Evolutionary conservation across 37 sponge, comb jelly and placozoan genomes (phyloP), one percentile per base, ranked within the genome.

Genomic region (Ephydatia muelleri): DNA sequence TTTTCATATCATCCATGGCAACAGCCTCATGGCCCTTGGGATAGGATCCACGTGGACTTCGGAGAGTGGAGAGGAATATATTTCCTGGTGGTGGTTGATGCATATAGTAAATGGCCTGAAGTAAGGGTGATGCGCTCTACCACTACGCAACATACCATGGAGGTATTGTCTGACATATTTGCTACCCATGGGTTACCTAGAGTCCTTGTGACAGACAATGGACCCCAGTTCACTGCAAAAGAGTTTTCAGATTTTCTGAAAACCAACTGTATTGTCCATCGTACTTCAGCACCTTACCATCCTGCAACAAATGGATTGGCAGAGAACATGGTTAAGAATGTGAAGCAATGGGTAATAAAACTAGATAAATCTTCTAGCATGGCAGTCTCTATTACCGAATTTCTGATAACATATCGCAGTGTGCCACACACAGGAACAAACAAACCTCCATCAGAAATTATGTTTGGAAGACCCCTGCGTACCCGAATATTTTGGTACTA

Each of bases 61-160:
- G 74, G 74, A 37, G 74, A 73, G 32, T 73, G 74, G 74, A 73
- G 36, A 21, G 36, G 36, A 22, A 34, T 19, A 34, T 32, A 73
- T 73, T 73, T 73, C 74, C 32, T 73, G 23, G 74, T 73, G 32
- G 23, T 73, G 5, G 31, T 73, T 5, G 74, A 73, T 73, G 26
- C 74, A 2, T 73, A 37, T 28, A 73, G 74, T 5, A 73, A 73
- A 28, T 73, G 74, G 74, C 74, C 74, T 6, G 74, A 73, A 28
- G 74, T 73, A 3, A 23, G 36, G 33, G 33, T 1, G 30, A 73
- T 73, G 74, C 36, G 37, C 36, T 34, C 28, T 5, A 73, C 74
- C 5, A 73, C 74, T 28, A 21, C 74, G 3, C 28, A 28, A 28
- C 37, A 34, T 28, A 73, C 74, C 26, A 28, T 73, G 3, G 37